Conservation (phyloP, 2,113 vertebrate genomes). For the Aldabrachelys gigantea region DNA sequence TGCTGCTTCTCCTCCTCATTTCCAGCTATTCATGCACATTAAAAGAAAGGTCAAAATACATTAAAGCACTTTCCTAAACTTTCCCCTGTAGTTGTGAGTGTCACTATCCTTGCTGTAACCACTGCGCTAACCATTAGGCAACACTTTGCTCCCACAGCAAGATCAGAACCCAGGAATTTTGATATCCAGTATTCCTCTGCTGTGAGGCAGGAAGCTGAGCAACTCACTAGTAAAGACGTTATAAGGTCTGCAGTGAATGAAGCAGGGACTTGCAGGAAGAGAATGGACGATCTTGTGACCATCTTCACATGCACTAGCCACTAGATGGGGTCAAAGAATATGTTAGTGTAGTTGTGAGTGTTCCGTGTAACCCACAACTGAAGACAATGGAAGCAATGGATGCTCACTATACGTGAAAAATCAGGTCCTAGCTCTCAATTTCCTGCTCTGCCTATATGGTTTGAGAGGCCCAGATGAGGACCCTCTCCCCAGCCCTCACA, state of each 20-base stretch:
- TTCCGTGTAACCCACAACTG: not conserved
- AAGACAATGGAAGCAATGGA: not conserved
- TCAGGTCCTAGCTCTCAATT: not conserved
- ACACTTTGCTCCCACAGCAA: not conserved
- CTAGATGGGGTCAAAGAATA: not conserved
- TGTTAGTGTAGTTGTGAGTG: not conserved
- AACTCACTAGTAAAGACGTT: not conserved
- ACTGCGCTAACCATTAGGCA: not conserved
- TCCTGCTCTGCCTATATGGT: not conserved
- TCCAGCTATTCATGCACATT: not conserved
- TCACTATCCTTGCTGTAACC: not conserved
- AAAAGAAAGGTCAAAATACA: not conserved
- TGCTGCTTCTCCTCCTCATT: not conserved
- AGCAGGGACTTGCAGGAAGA: not conserved
- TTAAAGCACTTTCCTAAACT: not conserved
- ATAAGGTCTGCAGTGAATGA: not conserved
- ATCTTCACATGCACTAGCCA: not conserved
- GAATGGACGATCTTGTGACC: not conserved
- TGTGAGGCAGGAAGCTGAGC: not conserved
- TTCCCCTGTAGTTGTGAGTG: not conserved
- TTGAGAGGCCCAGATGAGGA: not conserved
- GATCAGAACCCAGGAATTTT: not conserved
- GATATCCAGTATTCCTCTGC: not conserved
- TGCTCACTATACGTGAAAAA: not conserved
- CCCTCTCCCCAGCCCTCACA: not conserved